Evolutionary conservation across 2,888 invertebrate genomes (phyloP).

Genomic region (Agonum fuliginosum): DNA sequence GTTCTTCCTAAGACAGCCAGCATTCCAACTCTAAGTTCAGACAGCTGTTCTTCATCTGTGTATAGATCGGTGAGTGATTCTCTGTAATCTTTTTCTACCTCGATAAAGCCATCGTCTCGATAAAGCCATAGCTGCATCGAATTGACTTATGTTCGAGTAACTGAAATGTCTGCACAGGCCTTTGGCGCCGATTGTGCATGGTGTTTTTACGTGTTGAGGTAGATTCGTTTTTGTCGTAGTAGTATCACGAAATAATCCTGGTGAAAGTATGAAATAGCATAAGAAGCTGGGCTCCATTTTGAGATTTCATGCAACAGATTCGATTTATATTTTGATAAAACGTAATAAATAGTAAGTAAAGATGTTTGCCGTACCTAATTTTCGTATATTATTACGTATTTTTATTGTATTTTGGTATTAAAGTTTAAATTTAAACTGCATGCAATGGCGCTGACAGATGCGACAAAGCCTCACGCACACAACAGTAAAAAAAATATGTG

Average conservation of each 20-base stretch:
- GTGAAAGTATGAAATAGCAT: constrained; percentile 60
- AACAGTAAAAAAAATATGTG: no score
- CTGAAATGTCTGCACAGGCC: constrained; percentile 88
- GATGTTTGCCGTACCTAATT: no score
- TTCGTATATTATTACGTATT: neutral
- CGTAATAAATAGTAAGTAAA: no score
- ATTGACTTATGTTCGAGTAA: constrained; percentile 85
- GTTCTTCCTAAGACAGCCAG: constrained; percentile 82
- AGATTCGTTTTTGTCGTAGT: constrained; percentile 96
- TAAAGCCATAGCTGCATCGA: constrained; percentile 77
- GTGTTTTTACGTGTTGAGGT: constrained; percentile 87
- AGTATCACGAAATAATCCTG: constrained; percentile 98
- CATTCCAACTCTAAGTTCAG: constrained; percentile 30
- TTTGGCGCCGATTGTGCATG: constrained; percentile 82
- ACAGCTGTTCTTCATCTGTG: constrained; percentile 38
- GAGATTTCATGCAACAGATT: no score
- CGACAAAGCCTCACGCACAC: no score
- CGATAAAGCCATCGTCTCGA: constrained; percentile 77
- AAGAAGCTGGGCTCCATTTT: no score
- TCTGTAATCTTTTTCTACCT: constrained; percentile 70
- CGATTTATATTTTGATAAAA: no score
- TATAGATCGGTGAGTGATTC: constrained; percentile 69
- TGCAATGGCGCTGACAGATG: no score
- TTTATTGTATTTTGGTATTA: neutral
- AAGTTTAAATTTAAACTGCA: no score